Percentiles rank a stretch among this genome's conserved stretches.
Evolutionary conservation across 2,888 invertebrate genomes (phyloP).

Genomic region (Neoascia interrupta): DNA sequence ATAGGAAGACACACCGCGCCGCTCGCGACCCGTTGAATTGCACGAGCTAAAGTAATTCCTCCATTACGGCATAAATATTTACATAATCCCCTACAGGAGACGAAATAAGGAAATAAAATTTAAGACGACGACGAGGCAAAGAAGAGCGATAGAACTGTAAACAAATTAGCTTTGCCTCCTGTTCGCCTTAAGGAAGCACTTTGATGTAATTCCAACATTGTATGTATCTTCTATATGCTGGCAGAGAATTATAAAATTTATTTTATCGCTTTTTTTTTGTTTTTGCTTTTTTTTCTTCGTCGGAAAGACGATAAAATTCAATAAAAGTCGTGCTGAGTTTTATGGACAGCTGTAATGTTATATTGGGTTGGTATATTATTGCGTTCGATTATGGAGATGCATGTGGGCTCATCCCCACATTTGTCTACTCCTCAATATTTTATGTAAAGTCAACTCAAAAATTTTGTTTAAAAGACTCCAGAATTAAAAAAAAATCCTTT

Average conservation of each 20-base stretch:
- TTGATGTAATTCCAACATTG: slow-evolving; percentile 24
- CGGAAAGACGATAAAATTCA: slow-evolving; percentile 1
- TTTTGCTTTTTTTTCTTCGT: background rate
- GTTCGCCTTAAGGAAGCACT: background rate
- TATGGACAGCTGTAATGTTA: no score
- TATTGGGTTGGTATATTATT: no score
- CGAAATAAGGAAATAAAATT: slow-evolving; percentile 39
- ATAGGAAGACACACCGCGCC: background rate
- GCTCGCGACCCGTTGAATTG: background rate
- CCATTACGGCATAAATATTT: slow-evolving; percentile 50
- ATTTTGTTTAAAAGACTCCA: no score
- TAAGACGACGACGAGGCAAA: slow-evolving; percentile 1
- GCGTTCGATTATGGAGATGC: no score
- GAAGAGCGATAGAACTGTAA: background rate
- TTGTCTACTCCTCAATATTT: no score
- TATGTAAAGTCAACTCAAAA: no score
- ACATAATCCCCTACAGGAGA: slow-evolving; percentile 36
- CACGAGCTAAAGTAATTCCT: slow-evolving; percentile 36
- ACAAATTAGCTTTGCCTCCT: slow-evolving; percentile 23
- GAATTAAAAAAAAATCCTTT: no score
- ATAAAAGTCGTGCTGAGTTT: no score
- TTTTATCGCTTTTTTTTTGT: slow-evolving; percentile 5
- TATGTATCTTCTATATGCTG: background rate
- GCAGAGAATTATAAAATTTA: slow-evolving; percentile 14
- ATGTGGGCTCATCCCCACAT: no score